Base-by-base conservation (phyloP, 30 jellyfish, hydroid and myxozoan genomes). In the Pseudorhiza aurosa region DNA sequence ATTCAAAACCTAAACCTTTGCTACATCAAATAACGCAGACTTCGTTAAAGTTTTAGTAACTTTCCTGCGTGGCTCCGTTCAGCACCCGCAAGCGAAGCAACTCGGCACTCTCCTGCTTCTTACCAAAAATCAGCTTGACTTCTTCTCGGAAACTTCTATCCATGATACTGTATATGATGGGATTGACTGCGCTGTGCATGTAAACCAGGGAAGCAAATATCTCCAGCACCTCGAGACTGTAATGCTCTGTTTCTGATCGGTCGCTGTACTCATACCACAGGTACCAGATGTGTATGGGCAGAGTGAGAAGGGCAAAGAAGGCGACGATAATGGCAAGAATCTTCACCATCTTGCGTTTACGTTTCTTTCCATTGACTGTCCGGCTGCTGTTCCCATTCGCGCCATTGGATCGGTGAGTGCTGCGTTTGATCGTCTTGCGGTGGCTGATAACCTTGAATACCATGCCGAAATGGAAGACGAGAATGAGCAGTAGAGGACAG, bases 141-240 rank as follows among this genome's bases (percentile, higher is more conserved):
- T 70, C 96, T n/a, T 69, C 83, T 28, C 96, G 45, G 62, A 75
- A 87, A 12, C 65, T 39, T 53, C 65, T 29, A 71, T 87, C 96
- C 96, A 87, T 87, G 72, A 87, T 49, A 56, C 90, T 84, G 69
- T 87, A 87, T 17, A 87, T 87, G 47, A 87, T 47, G 1, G 96
- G 96, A 40, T 87, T 87, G 31, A 77, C 89, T 21, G 91, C 96
- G 62, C 77, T 37, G 79, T 87, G 89, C 65, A 76, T 27, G 43
- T 87, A 87, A 0, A 87, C 96, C 28, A 87, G 21, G 0, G 96
- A 50, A 32, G 96, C 96, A 56, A 87, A 87, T 12, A 87, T 68
- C 72, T 87, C 96, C 3, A 80, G 35, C 8, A 80, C 74, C 10
- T 64, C 64, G 69, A 65, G 43, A 27, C 62, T 46, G 70, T 65